A percentile compares a stretch with the other conserved stretches of the same genome.
phyloP scores from a whole-genome alignment of 2,113 vertebrate species.

The Mugil cephalus region DNA sequence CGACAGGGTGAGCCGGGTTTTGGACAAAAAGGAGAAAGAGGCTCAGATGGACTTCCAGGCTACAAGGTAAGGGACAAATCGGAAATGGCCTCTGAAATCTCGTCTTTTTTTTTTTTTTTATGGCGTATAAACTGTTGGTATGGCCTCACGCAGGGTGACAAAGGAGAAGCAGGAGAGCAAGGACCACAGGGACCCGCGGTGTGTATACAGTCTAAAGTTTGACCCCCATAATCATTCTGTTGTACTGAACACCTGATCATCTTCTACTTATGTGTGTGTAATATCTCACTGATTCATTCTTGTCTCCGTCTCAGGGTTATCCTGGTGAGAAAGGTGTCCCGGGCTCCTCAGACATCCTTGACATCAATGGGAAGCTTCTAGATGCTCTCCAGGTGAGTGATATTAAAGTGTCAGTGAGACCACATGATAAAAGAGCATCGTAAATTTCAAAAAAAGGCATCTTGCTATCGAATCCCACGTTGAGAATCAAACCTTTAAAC shows the following conservation, averaged over 20 bases:
- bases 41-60: constrained; percentile 82
- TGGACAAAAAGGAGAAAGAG: constrained; percentile 79
- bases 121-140: neutral
- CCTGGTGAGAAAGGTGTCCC: constrained; percentile 89
- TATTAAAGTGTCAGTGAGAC: neutral
- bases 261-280: neutral
- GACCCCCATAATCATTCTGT: neutral
- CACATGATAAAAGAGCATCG: constrained; percentile 16
- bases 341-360: constrained; percentile 90
- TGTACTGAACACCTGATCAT: neutral
- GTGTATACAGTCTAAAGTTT: constrained; percentile 9
- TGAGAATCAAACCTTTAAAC: constrained; percentile 9
- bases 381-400: constrained; percentile 91
- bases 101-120: neutral
- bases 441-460: neutral
- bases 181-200: constrained; percentile 80
- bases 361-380: constrained; percentile 92
- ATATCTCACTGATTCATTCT: neutral
- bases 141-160: constrained; percentile 77
- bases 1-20: constrained; percentile 80
- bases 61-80: constrained; percentile 68
- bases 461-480: constrained; percentile 15
- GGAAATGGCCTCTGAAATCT: neutral
- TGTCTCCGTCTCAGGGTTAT: constrained; percentile 82
- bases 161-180: constrained; percentile 79